Conservation (phyloP, 2,113 vertebrate genomes). For the Scortum barcoo region DNA sequence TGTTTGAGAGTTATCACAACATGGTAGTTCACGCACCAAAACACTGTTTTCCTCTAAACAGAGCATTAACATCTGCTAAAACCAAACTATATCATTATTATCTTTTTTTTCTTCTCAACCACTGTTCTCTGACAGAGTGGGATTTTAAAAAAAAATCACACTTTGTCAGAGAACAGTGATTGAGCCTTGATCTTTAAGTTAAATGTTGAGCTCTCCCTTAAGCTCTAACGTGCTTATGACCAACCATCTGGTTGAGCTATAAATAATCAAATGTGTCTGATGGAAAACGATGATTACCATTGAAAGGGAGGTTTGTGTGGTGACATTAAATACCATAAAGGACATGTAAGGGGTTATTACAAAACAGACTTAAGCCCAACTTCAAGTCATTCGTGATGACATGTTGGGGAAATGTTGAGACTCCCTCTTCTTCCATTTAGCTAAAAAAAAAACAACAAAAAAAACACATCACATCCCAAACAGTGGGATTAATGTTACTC, state of each 20-base stretch:
- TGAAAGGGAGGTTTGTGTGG: background rate
- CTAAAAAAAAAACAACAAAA: too few relatives aligned
- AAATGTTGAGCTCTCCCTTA: background rate
- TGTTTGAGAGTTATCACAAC: conserved; percentile 40
- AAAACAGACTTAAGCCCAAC: background rate
- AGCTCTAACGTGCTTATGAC: background rate
- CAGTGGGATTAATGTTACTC: background rate
- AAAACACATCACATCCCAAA: background rate
- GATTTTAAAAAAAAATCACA: background rate
- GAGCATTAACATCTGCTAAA: background rate
- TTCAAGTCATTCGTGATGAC: too few relatives aligned
- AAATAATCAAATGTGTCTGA: background rate
- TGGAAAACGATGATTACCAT: background rate
- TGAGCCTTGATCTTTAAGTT: background rate
- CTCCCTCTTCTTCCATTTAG: background rate
- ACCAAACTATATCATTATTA: background rate
- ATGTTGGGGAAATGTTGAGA: background rate
- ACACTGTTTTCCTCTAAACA: background rate
- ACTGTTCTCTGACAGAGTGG: too few relatives aligned
- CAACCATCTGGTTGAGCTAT: background rate
- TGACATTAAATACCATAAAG: background rate
- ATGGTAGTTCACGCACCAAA: conserved; percentile 10
- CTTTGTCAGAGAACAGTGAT: background rate
- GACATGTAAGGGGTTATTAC: background rate
- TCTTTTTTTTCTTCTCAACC: too few relatives aligned